Evolutionary conservation across 2,888 invertebrate genomes (phyloP).

Genomic region (Synanthedon vespiformis): DNA sequence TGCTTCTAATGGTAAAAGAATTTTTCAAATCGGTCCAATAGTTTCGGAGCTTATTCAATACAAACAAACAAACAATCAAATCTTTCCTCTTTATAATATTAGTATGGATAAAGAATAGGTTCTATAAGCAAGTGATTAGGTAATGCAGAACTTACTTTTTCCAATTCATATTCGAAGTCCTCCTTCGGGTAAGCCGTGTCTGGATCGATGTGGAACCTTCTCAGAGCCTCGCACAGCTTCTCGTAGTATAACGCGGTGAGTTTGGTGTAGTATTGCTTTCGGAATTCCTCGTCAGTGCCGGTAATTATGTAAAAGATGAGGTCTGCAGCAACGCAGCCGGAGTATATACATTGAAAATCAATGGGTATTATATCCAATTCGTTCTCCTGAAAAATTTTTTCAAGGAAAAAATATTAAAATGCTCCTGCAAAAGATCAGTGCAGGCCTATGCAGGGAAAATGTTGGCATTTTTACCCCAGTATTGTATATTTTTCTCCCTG

Average conservation of each 20-base stretch:
- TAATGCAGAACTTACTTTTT: slow-evolving; percentile 20
- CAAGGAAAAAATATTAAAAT: too few relatives aligned
- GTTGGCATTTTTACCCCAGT: too few relatives aligned
- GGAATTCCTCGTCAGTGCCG: slow-evolving; percentile 37
- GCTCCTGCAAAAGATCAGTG: too few relatives aligned
- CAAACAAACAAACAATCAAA: too few relatives aligned
- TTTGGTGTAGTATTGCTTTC: slow-evolving; percentile 18
- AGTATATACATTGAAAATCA: slow-evolving; percentile 41
- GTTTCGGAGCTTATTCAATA: too few relatives aligned
- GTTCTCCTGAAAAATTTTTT: slow-evolving; percentile 24
- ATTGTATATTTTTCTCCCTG: too few relatives aligned
- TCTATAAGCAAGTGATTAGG: too few relatives aligned
- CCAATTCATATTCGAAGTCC: slow-evolving; percentile 29
- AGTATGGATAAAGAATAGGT: too few relatives aligned
- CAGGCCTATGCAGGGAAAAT: too few relatives aligned
- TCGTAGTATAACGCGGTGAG: slow-evolving; percentile 25
- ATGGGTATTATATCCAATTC: slow-evolving; percentile 24
- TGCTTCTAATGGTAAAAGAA: too few relatives aligned
- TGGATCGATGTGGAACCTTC: slow-evolving; percentile 21
- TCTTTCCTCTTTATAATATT: too few relatives aligned
- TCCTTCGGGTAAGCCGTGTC: slow-evolving; percentile 27
- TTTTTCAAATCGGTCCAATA: too few relatives aligned
- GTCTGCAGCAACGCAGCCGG: slow-evolving; percentile 28
- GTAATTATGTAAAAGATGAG: slow-evolving; percentile 41
- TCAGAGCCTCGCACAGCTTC: slow-evolving; percentile 21